Conservation (phyloP, 1,140 invertebrate genomes). For the Ooceraea biroi region DNA sequence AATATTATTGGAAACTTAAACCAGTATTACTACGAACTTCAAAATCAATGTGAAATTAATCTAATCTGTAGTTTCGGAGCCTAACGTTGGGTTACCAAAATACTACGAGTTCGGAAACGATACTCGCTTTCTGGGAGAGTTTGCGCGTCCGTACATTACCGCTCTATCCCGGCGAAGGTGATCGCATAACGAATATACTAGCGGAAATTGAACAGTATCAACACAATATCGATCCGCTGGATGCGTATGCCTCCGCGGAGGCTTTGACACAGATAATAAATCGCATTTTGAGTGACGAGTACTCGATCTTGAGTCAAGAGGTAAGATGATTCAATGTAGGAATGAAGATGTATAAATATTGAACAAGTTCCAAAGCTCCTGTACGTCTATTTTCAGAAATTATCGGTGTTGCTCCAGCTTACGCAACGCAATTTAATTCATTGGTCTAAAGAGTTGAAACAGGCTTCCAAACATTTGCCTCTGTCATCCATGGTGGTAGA, state of each 20-base stretch:
- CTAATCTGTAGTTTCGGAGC: slow-evolving; percentile 87
- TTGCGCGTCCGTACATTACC: slow-evolving; percentile 84
- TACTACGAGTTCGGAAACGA: slow-evolving; percentile 86
- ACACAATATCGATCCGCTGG: slow-evolving; percentile 78
- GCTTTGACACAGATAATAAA: slow-evolving; percentile 86
- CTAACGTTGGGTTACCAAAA: slow-evolving; percentile 90
- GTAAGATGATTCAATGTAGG: slow-evolving; percentile 74
- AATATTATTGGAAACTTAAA: not conserved
- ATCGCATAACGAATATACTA: slow-evolving; percentile 85
- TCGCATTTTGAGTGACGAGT: slow-evolving; percentile 83
- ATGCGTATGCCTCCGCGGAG: slow-evolving; percentile 82
- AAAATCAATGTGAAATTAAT: slow-evolving; percentile 1
- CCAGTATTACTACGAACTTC: too few species aligned
- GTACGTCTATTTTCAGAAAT: slow-evolving; percentile 76
- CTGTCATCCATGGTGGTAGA: slow-evolving; percentile 79
- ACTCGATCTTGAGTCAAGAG: slow-evolving; percentile 86
- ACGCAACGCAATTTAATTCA: slow-evolving; percentile 77
- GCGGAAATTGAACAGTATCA: slow-evolving; percentile 86
- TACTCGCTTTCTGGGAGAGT: slow-evolving; percentile 85
- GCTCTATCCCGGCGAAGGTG: slow-evolving; percentile 87
- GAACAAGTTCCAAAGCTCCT: not conserved
- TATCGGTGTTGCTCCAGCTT: slow-evolving; percentile 80
- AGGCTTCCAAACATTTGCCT: slow-evolving; percentile 71
- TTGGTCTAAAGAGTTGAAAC: slow-evolving; percentile 74
- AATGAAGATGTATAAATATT: not conserved